phyloP scores from a whole-genome alignment of 1,140 invertebrate genomes.

The Hycleus phaleratus region DNA sequence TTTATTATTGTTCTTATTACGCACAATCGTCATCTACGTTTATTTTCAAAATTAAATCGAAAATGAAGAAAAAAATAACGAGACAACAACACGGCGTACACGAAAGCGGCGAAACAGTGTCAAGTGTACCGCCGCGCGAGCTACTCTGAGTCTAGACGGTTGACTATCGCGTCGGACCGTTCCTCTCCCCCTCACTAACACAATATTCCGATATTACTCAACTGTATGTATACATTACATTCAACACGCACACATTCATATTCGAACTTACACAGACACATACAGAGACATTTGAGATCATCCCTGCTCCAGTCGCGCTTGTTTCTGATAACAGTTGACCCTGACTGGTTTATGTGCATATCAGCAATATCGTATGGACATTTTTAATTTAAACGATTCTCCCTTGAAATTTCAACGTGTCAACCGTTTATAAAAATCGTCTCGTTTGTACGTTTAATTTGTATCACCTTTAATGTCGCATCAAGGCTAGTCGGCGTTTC shows the following conservation, averaged over 20 bases:
- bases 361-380: too few species aligned
- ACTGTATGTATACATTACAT: too few species aligned
- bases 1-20: conserved; percentile 13
- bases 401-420: too few species aligned
- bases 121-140: conserved; percentile 29
- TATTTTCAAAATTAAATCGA: not conserved
- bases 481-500: too few species aligned
- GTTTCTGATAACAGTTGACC: too few species aligned
- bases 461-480: too few species aligned
- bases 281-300: not conserved
- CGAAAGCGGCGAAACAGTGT: conserved; percentile 16
- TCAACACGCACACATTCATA: not conserved
- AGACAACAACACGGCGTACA: not conserved
- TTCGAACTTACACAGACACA: conserved; percentile 4
- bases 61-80: not conserved
- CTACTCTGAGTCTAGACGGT: conserved; percentile 27
- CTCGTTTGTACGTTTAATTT: too few species aligned
- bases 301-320: too few species aligned
- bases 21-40: conserved; percentile 4
- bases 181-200: conserved; percentile 2
- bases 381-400: too few species aligned
- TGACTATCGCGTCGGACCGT: conserved; percentile 19
- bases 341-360: too few species aligned
- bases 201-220: too few species aligned
- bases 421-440: too few species aligned